Conservation (phyloP, 2,797 vertebrate species). For the Myiothlypis coronata region DNA sequence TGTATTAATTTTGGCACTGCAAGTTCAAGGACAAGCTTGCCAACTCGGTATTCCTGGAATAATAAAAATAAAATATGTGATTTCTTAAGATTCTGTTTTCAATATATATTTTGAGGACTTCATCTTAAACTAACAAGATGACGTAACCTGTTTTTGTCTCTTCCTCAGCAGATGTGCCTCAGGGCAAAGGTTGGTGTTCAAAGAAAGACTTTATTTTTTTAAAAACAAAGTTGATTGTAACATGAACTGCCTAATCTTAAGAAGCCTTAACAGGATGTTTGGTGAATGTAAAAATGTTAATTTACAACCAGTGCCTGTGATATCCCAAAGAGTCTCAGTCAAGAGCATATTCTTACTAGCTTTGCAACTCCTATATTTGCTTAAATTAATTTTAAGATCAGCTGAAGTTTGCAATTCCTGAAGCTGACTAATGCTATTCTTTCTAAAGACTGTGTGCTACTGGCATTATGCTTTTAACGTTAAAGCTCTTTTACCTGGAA, state of each 20-base stretch:
- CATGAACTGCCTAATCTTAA: constrained; percentile 35
- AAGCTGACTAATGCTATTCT: background rate
- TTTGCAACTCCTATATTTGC: constrained; percentile 18
- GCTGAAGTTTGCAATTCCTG: background rate
- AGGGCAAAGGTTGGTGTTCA: constrained; percentile 57
- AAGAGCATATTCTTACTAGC: background rate
- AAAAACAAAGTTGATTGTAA: constrained; percentile 44
- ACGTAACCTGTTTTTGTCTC: constrained; percentile 60
- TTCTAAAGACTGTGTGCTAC: background rate
- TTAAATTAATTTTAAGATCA: background rate
- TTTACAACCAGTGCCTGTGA: constrained; percentile 27
- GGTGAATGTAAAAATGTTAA: constrained; percentile 25
- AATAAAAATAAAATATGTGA: constrained; percentile 50
- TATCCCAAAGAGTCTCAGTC: background rate
- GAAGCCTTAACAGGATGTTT: constrained; percentile 23
- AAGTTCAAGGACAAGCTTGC: background rate
- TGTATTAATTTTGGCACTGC: constrained; percentile 46
- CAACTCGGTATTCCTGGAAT: constrained; percentile 52
- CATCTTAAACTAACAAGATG: constrained; percentile 57
- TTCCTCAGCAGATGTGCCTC: constrained; percentile 52
- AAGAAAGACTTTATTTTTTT: constrained; percentile 58
- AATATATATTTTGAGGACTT: constrained; percentile 25
- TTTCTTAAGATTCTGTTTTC: constrained; percentile 50
- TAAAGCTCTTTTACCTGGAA: background rate
- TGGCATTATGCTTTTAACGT: background rate